Percentiles rank a stretch among this genome's conserved stretches.
phyloP scores from a whole-genome alignment of 2,888 invertebrate genomes.

The Parnassius glacialis region DNA sequence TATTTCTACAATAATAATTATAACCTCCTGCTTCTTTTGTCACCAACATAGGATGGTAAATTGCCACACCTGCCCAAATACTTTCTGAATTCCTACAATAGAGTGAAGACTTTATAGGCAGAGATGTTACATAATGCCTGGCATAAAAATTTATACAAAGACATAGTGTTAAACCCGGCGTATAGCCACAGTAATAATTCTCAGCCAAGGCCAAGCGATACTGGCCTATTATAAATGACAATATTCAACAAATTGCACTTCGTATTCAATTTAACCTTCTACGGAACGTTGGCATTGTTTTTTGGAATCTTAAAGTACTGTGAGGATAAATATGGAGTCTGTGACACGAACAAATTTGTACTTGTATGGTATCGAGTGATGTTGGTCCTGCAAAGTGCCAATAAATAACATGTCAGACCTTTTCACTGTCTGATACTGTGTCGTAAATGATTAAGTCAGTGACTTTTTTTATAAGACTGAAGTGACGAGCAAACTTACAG shows the following conservation, averaged over 20 bases:
- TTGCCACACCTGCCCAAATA: no score
- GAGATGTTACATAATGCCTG: no score
- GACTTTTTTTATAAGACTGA: no score
- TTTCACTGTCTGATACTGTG: conserved; percentile 33
- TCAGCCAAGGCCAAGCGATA: conserved; percentile 29
- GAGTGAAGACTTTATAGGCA: no score
- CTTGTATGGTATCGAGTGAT: conserved; percentile 39
- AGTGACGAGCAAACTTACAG: no score
- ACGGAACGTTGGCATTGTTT: conserved; percentile 41
- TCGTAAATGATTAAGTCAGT: conserved; percentile 32
- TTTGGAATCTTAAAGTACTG: conserved; percentile 39
- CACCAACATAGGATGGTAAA: no score
- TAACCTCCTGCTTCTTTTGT: no score
- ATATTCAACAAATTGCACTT: conserved; percentile 35
- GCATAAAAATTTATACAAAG: no score
- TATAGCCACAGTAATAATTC: conserved; percentile 5
- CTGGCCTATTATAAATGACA: conserved; percentile 30
- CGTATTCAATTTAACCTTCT: conserved; percentile 40
- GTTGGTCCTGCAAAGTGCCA: conserved; percentile 27
- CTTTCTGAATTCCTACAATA: no score
- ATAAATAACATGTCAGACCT: conserved; percentile 38
- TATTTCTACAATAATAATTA: no score
- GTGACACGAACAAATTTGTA: conserved; percentile 39
- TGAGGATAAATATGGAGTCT: conserved; percentile 36
- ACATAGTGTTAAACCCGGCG: not conserved